Percentiles rank a stretch among this genome's conserved stretches.
Evolutionary conservation across 1,140 invertebrate genomes (phyloP).

Genomic region (Riptortus pedestris): DNA sequence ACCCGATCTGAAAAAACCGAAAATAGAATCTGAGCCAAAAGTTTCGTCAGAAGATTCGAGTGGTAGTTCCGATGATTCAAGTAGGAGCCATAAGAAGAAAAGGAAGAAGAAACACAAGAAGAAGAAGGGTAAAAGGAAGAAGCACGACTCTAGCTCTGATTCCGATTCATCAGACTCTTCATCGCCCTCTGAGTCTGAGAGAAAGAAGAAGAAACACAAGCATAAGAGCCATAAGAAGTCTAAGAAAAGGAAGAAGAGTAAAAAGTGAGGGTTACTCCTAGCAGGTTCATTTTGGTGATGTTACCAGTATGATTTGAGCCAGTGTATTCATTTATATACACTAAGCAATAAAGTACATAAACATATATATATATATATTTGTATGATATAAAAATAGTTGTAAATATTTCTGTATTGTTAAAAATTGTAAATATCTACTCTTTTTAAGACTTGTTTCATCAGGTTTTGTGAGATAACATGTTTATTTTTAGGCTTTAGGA

Average conservation of each 20-base stretch:
- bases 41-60: conserved; percentile 18
- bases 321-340: too few relatives aligned
- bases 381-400: too few relatives aligned
- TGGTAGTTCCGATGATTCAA: conserved; percentile 23
- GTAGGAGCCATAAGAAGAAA: conserved; percentile 29
- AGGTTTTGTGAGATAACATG: too few relatives aligned
- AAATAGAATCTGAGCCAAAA: conserved; percentile 20
- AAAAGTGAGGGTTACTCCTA: too few relatives aligned
- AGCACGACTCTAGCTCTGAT: conserved; percentile 28
- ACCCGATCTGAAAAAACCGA: conserved; percentile 24
- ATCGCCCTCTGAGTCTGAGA: conserved; percentile 29
- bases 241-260: conserved; percentile 33
- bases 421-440: too few relatives aligned
- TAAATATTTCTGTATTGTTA: too few relatives aligned
- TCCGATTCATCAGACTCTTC: conserved; percentile 31
- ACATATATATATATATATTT: too few relatives aligned
- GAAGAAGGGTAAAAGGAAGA: conserved; percentile 29
- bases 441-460: too few relatives aligned
- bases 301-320: too few relatives aligned
- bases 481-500: too few relatives aligned
- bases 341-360: too few relatives aligned
- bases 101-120: conserved; percentile 30
- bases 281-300: too few relatives aligned
- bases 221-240: conserved; percentile 31
- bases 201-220: conserved; percentile 31